These are phyloP conservation scores for Hassar affinis DNA, from an alignment of 2,113 vertebrate species.

Conservation along the genomic window DNA sequence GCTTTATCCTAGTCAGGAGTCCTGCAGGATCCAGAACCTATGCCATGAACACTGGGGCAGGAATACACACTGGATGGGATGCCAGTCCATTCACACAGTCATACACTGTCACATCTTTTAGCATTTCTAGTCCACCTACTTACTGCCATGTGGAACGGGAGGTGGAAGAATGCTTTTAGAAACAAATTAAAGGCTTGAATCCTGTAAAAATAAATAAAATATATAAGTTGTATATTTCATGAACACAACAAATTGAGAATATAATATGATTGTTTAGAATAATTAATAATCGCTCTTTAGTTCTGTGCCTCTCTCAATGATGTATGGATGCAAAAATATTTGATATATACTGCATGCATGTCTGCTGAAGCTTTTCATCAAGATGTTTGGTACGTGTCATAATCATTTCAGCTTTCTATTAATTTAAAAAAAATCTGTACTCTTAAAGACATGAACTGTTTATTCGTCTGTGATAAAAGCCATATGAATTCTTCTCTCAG, in stretches of 20 bases:
- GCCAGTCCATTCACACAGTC: neutral
- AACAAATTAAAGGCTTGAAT: neutral
- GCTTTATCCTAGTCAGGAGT: neutral
- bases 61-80: neutral
- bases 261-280: neutral
- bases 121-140: neutral
- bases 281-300: neutral
- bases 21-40: neutral
- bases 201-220: neutral
- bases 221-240: neutral
- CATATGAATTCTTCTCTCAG: neutral
- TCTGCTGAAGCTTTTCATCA: neutral
- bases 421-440: too few species aligned
- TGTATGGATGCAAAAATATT: neutral
- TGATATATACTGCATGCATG: neutral
- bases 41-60: neutral
- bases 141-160: neutral
- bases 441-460: neutral
- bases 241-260: neutral
- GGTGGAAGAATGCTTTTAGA: neutral
- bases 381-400: neutral
- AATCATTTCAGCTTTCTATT: conserved; percentile 8
- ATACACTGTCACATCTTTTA: neutral
- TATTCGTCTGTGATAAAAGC: conserved; percentile 4
- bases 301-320: too few species aligned